Base-by-base conservation (phyloP, 2,113 vertebrate species). In the Aegypius monachus region DNA sequence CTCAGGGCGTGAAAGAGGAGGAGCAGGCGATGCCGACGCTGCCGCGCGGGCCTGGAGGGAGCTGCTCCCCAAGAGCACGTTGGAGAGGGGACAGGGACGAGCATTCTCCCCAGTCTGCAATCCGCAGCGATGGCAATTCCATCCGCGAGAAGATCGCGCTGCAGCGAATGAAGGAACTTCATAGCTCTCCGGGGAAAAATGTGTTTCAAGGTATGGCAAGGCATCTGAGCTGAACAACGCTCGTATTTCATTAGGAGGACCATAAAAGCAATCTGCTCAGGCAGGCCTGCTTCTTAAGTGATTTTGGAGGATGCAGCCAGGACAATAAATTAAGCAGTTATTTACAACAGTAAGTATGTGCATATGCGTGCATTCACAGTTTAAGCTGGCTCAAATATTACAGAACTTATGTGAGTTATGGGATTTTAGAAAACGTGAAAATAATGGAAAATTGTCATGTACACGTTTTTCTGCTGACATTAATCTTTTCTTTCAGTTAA, bases 21-120 rank as follows among this genome's bases (percentile, higher is more conserved):
- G 50, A 36, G 78, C 16, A 17, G 43, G 68, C 72, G 84, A 45
- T 0, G 0, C 62, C 19, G 22, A 22, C 0, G 1, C 43, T 72
- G 27, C 55, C 11, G 6, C 4, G 23, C 7, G 31, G 42, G 43
- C 74, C 40, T 19, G 16, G 50, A 61, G 36, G 55, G 52, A 94
- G 47, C 18, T 31, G 62, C 40, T 90, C 40, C 1, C 3, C 12
- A 36, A 56, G n/a, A 62, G 48, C 45, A 6, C 0, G 1, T 0
- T 47, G 66, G 72, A 67, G 19, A 66, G 17, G 18, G 56, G 42
- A 26, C 0, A 26, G n/a, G 34, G 62, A 71, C 70, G 36, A 66
- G 15, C n/a, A 10, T 55, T 74, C 38, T 53, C 7, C 26, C 63
- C 8, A 0, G 7, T 55, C 13, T 58, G 65, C 48, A 40, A 36